Evolutionary conservation across 2,888 invertebrate genomes (phyloP).

Genomic region (Spatulosminthurus flaviceps): DNA sequence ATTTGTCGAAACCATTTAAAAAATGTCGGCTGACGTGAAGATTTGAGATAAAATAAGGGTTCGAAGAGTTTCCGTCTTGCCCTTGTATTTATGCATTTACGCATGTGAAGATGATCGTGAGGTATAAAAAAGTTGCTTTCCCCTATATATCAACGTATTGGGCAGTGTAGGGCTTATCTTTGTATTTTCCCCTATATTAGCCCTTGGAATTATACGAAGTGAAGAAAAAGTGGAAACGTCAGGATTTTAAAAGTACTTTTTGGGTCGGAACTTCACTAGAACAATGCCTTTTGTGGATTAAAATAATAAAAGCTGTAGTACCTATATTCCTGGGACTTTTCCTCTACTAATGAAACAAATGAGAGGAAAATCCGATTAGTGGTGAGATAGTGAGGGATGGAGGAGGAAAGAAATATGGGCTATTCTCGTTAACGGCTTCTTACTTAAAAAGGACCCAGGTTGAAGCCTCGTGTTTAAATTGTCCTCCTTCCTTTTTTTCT

Average conservation of each 20-base stretch:
- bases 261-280: not conserved
- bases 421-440: not conserved
- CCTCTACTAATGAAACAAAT: constrained; percentile 42
- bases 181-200: not conserved
- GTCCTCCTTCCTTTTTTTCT: not conserved
- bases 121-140: not conserved
- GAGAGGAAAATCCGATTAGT: constrained; percentile 42
- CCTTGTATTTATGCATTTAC: not conserved
- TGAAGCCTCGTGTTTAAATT: not conserved
- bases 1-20: no score
- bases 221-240: not conserved
- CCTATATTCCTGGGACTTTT: constrained; percentile 18
- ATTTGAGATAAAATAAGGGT: not conserved
- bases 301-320: not conserved
- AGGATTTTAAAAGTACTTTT: not conserved
- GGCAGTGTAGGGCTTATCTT: not conserved
- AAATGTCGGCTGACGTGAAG: not conserved
- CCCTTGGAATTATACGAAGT: not conserved
- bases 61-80: not conserved
- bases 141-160: not conserved
- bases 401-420: constrained; percentile 29
- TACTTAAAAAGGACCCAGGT: not conserved
- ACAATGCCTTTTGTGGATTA: not conserved
- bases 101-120: not conserved
- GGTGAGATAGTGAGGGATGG: constrained; percentile 29